Evolutionary conservation across 2,888 invertebrate species (phyloP), one percentile per base, ranked within the genome.

Genomic region (Eledona agricola): DNA sequence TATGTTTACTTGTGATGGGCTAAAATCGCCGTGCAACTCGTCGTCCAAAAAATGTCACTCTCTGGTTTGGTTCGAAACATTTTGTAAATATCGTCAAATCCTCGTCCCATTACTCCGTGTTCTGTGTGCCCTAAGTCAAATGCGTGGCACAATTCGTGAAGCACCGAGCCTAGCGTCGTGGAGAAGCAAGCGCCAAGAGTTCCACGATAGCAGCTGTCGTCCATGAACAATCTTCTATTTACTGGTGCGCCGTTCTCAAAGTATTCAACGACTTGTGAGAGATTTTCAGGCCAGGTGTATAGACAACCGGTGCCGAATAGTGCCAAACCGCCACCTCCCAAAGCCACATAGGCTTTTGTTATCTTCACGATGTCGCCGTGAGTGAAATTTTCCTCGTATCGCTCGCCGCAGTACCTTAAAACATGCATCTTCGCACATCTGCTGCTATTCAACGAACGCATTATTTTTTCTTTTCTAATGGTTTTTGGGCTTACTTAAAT

Each of bases 141-240:
- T 0, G 92, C 92, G 73, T 97, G 97, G 7, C 93, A 93, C 31
- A 97, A 80, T 80, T 97, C 97, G 74, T 97, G 97, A 23, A 94
- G 86, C 4, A 92, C 89, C 7, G 94, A 89, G 7, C 96, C 96
- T 23, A 97, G 77, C 9, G 93, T 93, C 3, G 95, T 93, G 7
- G 94, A 89, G 76, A 89, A 92, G 72, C 94, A 93, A 17, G 90
- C 92, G 53, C 92, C 93, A 64, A 87, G 83, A 1, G 91, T 93
- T 20, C 91, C 88, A 84, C 85, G 84, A 74, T 93, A 93, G 65
- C 91, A 91, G 75, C 95, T 95, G 70, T 96, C 95, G 76, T 96
- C 95, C 83, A 96, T 89, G 67, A 90, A 83, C 56, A 83, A 77
- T 15, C 78, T 79, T 29, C 84, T 80, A 74, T 95, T 90, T 12